A percentile compares a stretch with the other conserved stretches of the same genome.
Conservation (phyloP, 2,888 invertebrate genomes). For the Entomobrya proxima region DNA sequence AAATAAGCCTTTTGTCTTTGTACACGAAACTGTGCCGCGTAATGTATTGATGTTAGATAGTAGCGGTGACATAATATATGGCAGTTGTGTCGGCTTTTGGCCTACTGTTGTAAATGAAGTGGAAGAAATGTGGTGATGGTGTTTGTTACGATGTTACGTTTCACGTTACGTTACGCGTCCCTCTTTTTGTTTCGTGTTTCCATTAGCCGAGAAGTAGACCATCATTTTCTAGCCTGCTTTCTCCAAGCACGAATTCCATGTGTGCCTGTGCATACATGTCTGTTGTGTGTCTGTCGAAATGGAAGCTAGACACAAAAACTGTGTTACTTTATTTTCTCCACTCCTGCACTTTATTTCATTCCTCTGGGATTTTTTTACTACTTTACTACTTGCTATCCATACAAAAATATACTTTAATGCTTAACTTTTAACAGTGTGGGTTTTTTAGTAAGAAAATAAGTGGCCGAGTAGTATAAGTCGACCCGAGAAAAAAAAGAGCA, state of each 20-base stretch:
- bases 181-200: too few relatives aligned
- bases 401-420: not conserved
- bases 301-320: not conserved
- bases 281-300: not conserved
- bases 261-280: too few relatives aligned
- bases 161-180: not conserved
- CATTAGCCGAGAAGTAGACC: not conserved
- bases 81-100: not conserved
- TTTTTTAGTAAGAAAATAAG: not conserved
- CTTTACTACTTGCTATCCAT: not conserved
- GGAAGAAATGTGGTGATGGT: constrained; percentile 20
- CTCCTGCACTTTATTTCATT: constrained; percentile 22
- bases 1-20: not conserved
- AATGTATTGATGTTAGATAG: constrained; percentile 18
- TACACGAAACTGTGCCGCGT: not conserved
- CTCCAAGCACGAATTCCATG: too few relatives aligned
- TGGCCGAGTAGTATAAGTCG: not conserved
- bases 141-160: not conserved
- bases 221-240: not conserved
- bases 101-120: constrained; percentile 28
- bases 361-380: not conserved
- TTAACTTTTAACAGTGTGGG: not conserved
- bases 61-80: constrained; percentile 17
- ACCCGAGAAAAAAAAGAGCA: not conserved
- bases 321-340: constrained; percentile 22